Evolutionary conservation across 2,888 invertebrate genomes (phyloP).

Genomic region (Oscheius sp.): DNA sequence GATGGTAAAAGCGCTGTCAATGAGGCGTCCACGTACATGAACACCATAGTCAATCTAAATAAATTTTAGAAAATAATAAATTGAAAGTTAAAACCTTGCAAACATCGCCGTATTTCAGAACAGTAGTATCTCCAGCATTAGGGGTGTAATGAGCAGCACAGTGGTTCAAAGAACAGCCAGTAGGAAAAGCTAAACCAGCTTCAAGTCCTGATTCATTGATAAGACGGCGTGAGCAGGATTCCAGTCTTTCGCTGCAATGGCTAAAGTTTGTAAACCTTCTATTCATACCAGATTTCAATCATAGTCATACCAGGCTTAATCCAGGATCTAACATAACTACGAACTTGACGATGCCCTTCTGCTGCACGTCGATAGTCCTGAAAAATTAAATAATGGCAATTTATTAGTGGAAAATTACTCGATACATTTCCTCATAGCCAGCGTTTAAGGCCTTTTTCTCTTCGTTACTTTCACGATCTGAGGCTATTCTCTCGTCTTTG

Average conservation of each 20-base stretch:
- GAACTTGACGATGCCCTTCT: slow-evolving; percentile 95
- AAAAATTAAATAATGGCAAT: too few species aligned
- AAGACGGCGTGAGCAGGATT: slow-evolving; percentile 88
- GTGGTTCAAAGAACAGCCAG: slow-evolving; percentile 97
- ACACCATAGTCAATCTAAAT: slow-evolving; percentile 71
- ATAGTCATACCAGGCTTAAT: slow-evolving; percentile 99
- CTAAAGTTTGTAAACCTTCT: slow-evolving; percentile 16
- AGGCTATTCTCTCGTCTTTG: slow-evolving; percentile 68
- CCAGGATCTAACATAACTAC: slow-evolving; percentile 90
- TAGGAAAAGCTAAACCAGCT: slow-evolving; percentile 89
- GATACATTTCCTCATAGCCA: slow-evolving; percentile 91
- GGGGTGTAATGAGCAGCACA: slow-evolving; percentile 99
- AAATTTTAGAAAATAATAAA: neutral
- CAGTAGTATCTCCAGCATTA: slow-evolving; percentile 95
- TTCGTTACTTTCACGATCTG: slow-evolving; percentile 74
- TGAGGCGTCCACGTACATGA: slow-evolving; percentile 80
- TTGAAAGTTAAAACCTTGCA: slow-evolving; percentile 81
- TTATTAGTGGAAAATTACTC: slow-evolving; percentile 72
- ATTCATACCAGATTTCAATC: slow-evolving; percentile 89
- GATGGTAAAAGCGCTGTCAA: slow-evolving; percentile 98
- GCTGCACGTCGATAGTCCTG: slow-evolving; percentile 84
- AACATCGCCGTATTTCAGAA: slow-evolving; percentile 93
- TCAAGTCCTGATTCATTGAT: slow-evolving; percentile 94
- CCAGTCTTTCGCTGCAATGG: slow-evolving; percentile 84
- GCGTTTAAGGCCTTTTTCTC: slow-evolving; percentile 88